Evolutionary conservation across 2,113 vertebrate species (phyloP), one percentile per base, ranked within the genome.

Genomic region (Clarias macrocephalus): DNA sequence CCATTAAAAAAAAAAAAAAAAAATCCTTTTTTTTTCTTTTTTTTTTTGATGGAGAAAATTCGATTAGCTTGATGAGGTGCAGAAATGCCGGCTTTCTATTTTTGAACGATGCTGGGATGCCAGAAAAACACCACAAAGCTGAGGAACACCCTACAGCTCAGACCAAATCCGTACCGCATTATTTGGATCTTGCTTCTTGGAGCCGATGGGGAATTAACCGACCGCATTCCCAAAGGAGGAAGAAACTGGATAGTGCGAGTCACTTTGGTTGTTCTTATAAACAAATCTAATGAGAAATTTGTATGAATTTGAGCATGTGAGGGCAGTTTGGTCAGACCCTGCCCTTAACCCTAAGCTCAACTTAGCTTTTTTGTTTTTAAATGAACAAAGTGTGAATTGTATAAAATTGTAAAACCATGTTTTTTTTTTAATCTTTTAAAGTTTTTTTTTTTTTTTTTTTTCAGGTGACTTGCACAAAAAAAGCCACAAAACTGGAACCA

Each of bases 51-150:
- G 42, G 75, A 86, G 28, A 37, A 25, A n/a, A 86, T 85, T 65
- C 33, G 48, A 86, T 65, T 80, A 80, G 30, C 30, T 79, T 79
- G 84, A 59, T 80, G 75, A 80, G 54, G 60, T 85, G 33, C 63
- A 85, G 54, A 84, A 85, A 65, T 42, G 30, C 76, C 63, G 57
- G 48, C 42, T 21, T 80, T 80, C 75, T 68, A 80, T 86, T 86
- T 80, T 52, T 56, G 75, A 80, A 80, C 62, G 56, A 63, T 85
- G 75, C 18, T 57, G 52, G 42, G 48, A 70, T 5, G 65, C 62
- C 75, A 80, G 33, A 21, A 86, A 68, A 80, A 57, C 60, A 68
- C 62, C 30, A 56, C 73, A 80, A 80, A 33, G 28, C 76, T 59
- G 52, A 56, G 52, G 63, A 86, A 79, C 85, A 79, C 85, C 76